Base-by-base conservation (phyloP, 2,888 invertebrate genomes). In the Ectobius pallidus region DNA sequence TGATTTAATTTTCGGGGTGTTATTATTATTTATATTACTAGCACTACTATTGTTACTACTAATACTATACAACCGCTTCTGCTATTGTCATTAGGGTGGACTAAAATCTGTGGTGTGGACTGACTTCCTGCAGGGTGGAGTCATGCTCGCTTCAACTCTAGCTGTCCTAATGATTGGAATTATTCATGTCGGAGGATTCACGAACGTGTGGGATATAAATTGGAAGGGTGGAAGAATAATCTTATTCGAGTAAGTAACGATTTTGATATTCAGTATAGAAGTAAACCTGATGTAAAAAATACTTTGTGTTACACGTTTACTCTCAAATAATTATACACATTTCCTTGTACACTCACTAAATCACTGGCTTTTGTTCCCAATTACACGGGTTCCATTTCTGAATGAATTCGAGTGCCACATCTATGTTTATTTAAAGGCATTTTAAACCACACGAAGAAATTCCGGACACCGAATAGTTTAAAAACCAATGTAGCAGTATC, bases 191-290 rank as follows among this genome's bases (percentile, higher is more conserved):
- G 46, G 46, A 3, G 46, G 46, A 46, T 46, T 46, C n/a, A n/a
- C 9, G n/a, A n/a, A 46, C 11, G n/a, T 46, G 18, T 46, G 46
- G 46, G n/a, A n/a, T 4, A 46, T 11, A 46, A 46, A 46, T n/a
- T 7, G n/a, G 46, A n/a, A 46, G n/a, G 46, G 46, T n/a, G 46
- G 46, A 46, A 11, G 46, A n/a, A 46, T 46, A 11, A 46, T 4
- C 3, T 46, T 46, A 14, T 46, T 46, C 18, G 46, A 46, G 46
- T 46, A n/a, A 46, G 46, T 82, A 61, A 39, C 72, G 71, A 69
- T 61, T 39, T 39, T 14, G 6, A 14, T 39, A 39, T 14, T 14
- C 39, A 39, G 14, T 39, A 39, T 14, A 39, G 7, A 39, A 39
- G 7, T 39, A 9, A 39, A 6, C 39, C 6, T 14, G 14, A 9